Percentiles rank a stretch among this genome's conserved stretches.
Evolutionary conservation across 2,113 vertebrate species (phyloP).

Genomic region (Ivindomyrus marchei): DNA sequence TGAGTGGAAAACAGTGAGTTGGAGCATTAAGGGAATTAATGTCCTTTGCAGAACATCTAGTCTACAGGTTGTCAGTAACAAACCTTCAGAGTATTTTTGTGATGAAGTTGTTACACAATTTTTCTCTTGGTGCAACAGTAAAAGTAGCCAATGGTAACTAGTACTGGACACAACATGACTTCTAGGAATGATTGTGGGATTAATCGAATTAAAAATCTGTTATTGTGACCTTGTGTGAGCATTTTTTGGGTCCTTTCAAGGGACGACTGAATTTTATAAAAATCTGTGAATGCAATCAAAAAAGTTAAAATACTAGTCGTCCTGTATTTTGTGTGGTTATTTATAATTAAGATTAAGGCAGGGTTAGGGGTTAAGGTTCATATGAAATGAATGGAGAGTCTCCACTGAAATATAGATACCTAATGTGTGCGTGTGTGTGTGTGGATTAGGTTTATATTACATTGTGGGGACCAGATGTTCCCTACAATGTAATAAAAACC

Average conservation of each 20-base stretch:
- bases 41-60: background rate
- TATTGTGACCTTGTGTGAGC: background rate
- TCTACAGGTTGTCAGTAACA: background rate
- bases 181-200: background rate
- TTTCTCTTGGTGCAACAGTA: background rate
- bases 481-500: no score
- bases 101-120: background rate
- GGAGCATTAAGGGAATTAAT: background rate
- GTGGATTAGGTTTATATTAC: no score
- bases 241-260: background rate
- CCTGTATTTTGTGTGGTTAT: background rate
- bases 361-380: background rate
- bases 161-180: background rate
- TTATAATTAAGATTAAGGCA: background rate
- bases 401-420: background rate
- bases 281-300: background rate
- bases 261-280: background rate
- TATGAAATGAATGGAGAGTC: background rate
- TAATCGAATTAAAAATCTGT: background rate
- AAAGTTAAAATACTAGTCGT: background rate
- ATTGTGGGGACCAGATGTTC: no score
- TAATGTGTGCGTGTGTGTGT: background rate
- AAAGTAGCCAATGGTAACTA: background rate
- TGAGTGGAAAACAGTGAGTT: background rate
- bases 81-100: background rate